Evolutionary conservation across 1,140 invertebrate genomes (phyloP), one percentile per base, ranked within the genome.

Genomic region (Drosophila tropicalis): DNA sequence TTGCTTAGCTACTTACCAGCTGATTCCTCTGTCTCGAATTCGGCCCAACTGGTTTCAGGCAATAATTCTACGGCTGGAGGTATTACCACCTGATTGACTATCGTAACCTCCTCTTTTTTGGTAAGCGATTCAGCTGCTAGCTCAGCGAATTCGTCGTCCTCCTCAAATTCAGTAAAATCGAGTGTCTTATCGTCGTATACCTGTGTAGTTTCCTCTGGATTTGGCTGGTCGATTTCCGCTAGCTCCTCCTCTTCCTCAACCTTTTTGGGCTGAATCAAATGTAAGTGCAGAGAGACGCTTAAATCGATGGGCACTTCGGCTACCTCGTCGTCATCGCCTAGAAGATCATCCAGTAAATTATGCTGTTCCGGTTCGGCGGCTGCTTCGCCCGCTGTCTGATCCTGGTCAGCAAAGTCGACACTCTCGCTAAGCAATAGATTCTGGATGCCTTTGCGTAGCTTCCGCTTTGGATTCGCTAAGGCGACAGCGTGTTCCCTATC

Each of bases 341-440:
- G 93, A 75, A 96, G 95, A 77, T 96, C 95, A 86, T 97, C 96
- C 15, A 97, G 92, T 60, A 97, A 93, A 86, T 95, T 96, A 84
- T 94, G 96, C 61, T 92, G 95, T 47, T 93, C 79, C 66, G 86
- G 77, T 73, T 91, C 89, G 10, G 51, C 84, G 6, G 62, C 54
- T 13, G 81, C 81, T 0, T 77, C n/a, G 0, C 77, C 66, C 79
- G 92, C 92, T 51, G 81, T 82, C 29, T 6, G 29, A 13, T 92
- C 91, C 51, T 62, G 60, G 65, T 86, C 80, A 54, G 76, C 86
- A 66, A 93, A 91, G 54, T 94, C 93, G 41, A 96, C 95, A 75
- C 94, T 95, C 83, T 94, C 95, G 65, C 95, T 95, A 32, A 97
- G 91, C 34, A 97, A 80, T 2, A 97, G 92, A 92, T 97, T 94